Base-by-base conservation (phyloP, 1,140 invertebrate species). In the Vanessa atalanta region DNA sequence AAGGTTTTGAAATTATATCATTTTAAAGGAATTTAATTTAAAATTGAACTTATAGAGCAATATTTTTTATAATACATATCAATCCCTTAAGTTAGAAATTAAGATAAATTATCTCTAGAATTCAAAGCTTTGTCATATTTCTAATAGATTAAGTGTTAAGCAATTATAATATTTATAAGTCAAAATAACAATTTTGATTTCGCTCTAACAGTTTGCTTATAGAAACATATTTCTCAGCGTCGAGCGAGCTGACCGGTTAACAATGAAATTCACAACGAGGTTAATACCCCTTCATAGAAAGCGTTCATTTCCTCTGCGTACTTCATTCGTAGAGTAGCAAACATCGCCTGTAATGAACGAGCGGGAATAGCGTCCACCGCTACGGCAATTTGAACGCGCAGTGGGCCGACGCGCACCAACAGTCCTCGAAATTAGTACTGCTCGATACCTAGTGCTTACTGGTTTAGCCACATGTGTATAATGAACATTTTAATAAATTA, bases 301-400 rank as follows among this genome's bases (percentile, higher is more conserved):
- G 82, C 83, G 83, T 82, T 89, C 82, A 88, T 89, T 88, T 88
- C 84, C 87, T 89, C 81, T 81, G 81, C 77, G 81, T 84, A 83
- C 82, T 90, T 85, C 81, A 89, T 85, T 83, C 83, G 82, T 83
- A 78, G 86, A 86, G 85, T 88, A 88, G 86, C 84, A 88, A 88
- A 88, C 85, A 85, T 77, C 65, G 84, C 72, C 79, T 74, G 82
- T 86, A 88, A 88, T 89, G 87, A 90, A 85, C 80, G 82, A 71
- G 74, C 79, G 77, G 77, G 83, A 79, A 85, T 80, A 79, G 82
- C 79, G 80, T 72, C 79, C 76, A 72, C 65, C 83, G 88, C 80
- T 77, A 89, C 88, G 88, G 82, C 84, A 89, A 90, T 91, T 91
- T 91, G 87, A 88, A 85, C 86, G 88, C 81, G 86, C 85, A 90